Conservation (phyloP, 2,888 invertebrate genomes). For the Scaptomyza caliginosa region DNA sequence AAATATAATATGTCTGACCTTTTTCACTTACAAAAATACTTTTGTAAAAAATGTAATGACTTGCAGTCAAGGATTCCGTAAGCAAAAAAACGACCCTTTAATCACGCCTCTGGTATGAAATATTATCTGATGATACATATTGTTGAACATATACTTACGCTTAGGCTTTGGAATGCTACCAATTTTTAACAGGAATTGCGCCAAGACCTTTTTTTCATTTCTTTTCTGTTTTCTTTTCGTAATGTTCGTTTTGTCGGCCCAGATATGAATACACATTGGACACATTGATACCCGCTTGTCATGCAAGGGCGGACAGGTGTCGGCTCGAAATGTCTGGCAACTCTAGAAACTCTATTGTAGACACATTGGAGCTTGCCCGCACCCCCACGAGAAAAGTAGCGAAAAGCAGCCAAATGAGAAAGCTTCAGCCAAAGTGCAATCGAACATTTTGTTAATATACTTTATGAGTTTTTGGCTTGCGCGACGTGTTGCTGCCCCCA, state of each 20-base stretch:
- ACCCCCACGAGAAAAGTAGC: background rate
- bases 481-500: slow-evolving; percentile 60
- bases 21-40: background rate
- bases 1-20: slow-evolving; percentile 11
- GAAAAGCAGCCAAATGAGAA: slow-evolving; percentile 29
- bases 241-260: background rate
- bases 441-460: slow-evolving; percentile 75
- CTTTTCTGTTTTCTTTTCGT: background rate
- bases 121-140: slow-evolving; percentile 33
- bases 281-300: slow-evolving; percentile 58
- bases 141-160: slow-evolving; percentile 10
- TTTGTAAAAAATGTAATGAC: background rate
- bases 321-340: slow-evolving; percentile 3
- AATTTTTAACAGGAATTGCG: slow-evolving; percentile 59
- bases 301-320: slow-evolving; percentile 42
- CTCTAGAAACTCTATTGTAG: slow-evolving; percentile 17
- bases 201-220: slow-evolving; percentile 44
- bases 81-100: background rate
- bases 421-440: slow-evolving; percentile 70
- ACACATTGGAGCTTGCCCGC: slow-evolving; percentile 16
- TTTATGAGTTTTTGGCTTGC: slow-evolving; percentile 67
- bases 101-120: slow-evolving; percentile 23
- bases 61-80: background rate
- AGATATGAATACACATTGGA: slow-evolving; percentile 24
- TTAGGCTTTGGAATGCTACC: slow-evolving; percentile 27